Base-by-base conservation (phyloP, 2,797 vertebrate genomes). In the Uromys caudimaculatus region DNA sequence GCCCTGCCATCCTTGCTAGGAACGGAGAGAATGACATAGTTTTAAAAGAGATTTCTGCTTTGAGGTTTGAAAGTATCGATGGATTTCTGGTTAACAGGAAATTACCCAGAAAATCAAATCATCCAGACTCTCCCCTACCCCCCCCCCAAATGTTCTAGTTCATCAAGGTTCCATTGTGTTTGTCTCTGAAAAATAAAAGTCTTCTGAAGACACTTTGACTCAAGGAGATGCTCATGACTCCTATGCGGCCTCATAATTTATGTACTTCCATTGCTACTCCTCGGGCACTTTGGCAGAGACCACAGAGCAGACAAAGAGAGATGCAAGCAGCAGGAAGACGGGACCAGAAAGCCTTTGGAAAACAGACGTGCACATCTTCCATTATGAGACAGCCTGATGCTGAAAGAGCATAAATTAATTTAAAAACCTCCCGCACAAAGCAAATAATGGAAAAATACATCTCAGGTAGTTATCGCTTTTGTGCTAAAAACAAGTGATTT, bases 361-460 rank as follows among this genome's bases (percentile, higher is more conserved):
- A 92, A 93, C 75, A 96, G 94, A 84, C 78, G 54, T 90, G 71
- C 81, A 50, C 84, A 27, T 90, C 86, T 84, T 95, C 96, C 95
- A 85, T 95, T 95, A 95, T 16, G 64, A 97, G 95, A 86, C 91
- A 92, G 83, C 89, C 94, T 94, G 86, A 81, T 91, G 87, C 89
- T 86, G 89, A 87, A 58, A 92, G 82, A 95, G 95, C 96, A 97
- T 97, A 89, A 97, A 96, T 97, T 96, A 96, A 97, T 93, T 93
- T 95, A 27, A 97, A 96, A 97, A 96, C 91, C 95, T 97, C 35
- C 95, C 17, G 90, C 97, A 97, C 95, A 95, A 97, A 96, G 95
- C 82, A 95, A 97, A 89, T 92, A 94, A 97, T 97, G 92, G 93
- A 10, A 96, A 97, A 97, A 82, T 73, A 90, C 95, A 92, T 93